A percentile compares a stretch with the other conserved stretches of the same genome.
Evolutionary conservation across 1,140 invertebrate genomes (phyloP).

Genomic region (Acromyrmex charruanus): DNA sequence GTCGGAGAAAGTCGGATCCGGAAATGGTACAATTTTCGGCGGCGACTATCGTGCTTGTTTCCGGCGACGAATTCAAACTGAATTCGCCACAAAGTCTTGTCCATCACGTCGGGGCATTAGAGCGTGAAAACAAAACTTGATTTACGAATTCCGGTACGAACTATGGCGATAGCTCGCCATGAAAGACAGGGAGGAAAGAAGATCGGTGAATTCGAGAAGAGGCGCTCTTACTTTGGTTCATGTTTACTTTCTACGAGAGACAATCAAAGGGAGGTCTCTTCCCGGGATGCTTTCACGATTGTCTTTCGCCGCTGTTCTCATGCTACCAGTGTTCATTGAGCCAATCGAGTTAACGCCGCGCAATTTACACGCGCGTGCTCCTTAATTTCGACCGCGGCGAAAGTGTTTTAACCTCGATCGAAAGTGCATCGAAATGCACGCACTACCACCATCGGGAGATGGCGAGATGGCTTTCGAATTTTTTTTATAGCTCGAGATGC

Average conservation of each 20-base stretch:
- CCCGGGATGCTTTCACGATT: conserved; percentile 83
- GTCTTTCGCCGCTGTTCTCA: conserved; percentile 78
- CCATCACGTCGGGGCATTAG: conserved; percentile 59
- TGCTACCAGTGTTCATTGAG: conserved; percentile 74
- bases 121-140: conserved; percentile 65
- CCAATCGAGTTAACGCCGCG: conserved; percentile 66
- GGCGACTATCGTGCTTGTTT: conserved; percentile 23
- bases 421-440: conserved; percentile 68
- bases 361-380: conserved; percentile 64
- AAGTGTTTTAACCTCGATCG: conserved; percentile 77
- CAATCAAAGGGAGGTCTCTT: conserved; percentile 76
- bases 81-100: conserved; percentile 8
- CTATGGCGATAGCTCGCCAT: background rate
- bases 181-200: conserved; percentile 1
- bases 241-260: conserved; percentile 80
- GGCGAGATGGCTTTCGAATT: conserved; percentile 46
- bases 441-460: conserved; percentile 47
- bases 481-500: conserved; percentile 47
- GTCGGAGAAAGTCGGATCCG: conserved; percentile 48
- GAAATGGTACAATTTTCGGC: conserved; percentile 38
- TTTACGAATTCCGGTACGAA: conserved; percentile 44
- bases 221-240: conserved; percentile 61
- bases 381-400: conserved; percentile 73
- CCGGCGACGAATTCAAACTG: conserved; percentile 26
- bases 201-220: conserved; percentile 37